These are phyloP conservation scores for Tenualosa thibaudeaui DNA, from an alignment of 2,797 vertebrate species.

Conservation along the genomic window DNA sequence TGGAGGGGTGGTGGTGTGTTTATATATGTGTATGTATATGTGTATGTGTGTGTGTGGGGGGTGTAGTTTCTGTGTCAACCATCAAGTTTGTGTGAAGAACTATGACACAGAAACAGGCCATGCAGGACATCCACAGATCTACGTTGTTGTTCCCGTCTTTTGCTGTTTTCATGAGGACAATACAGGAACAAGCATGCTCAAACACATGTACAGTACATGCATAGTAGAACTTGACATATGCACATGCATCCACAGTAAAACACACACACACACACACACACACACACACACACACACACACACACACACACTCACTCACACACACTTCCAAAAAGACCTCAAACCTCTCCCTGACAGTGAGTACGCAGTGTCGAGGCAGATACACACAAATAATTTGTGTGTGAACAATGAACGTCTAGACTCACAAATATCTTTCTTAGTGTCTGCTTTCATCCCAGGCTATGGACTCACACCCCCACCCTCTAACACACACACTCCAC, in stretches of 20 bases:
- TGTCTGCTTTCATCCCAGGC: not conserved
- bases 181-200: slow-evolving; percentile 34
- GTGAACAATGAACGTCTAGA: not conserved
- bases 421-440: not conserved
- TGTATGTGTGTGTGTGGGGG: too few species aligned
- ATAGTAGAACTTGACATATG: slow-evolving; percentile 26
- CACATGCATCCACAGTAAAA: slow-evolving; percentile 23
- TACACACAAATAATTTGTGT: not conserved
- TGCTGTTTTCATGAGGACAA: slow-evolving; percentile 22
- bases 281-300: not conserved
- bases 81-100: not conserved
- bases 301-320: not conserved
- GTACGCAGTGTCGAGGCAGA: not conserved
- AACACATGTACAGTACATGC: not conserved
- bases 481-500: slow-evolving; percentile 40
- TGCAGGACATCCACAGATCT: slow-evolving; percentile 42
- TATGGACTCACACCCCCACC: not conserved
- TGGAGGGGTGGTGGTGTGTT: not conserved
- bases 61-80: not conserved
- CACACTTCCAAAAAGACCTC: not conserved
- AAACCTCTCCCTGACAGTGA: not conserved
- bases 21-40: too few species aligned
- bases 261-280: slow-evolving; percentile 1
- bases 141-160: not conserved
- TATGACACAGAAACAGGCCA: slow-evolving; percentile 29